Conservation (phyloP, 2,797 vertebrate species). For the Enteromius paludinosus region DNA sequence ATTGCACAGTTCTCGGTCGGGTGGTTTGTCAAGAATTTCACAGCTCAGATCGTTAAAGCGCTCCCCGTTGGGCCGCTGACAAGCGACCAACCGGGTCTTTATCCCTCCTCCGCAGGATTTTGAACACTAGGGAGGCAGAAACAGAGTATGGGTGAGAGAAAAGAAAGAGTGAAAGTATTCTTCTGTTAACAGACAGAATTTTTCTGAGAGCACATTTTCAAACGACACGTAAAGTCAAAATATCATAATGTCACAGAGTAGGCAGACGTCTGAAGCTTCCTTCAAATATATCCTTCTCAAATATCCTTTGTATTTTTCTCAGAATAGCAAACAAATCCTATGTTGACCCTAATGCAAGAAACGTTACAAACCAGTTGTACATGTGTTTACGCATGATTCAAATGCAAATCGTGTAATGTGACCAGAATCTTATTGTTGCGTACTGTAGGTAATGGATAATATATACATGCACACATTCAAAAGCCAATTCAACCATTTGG, state of each 20-base stretch:
- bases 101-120: conserved; percentile 92
- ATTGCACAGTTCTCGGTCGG: conserved; percentile 97
- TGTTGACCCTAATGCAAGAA: neutral
- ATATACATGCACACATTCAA: neutral
- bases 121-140: conserved; percentile 81
- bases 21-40: conserved; percentile 96
- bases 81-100: conserved; percentile 92
- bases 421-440: neutral
- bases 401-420: neutral
- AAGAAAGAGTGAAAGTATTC: conserved; percentile 12
- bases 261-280: neutral
- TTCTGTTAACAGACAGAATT: neutral
- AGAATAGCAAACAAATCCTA: neutral
- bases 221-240: neutral
- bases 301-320: neutral
- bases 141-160: conserved; percentile 34
- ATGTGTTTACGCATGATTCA: neutral
- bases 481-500: neutral
- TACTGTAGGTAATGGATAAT: neutral
- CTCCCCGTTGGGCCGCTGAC: conserved; percentile 92
- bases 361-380: neutral
- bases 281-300: neutral
- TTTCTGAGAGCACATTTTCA: neutral
- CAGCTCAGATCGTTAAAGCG: conserved; percentile 96
- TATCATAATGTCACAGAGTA: neutral